Evolutionary conservation across 2,888 invertebrate species (phyloP), one percentile per base, ranked within the genome.

Genomic region (Pterobdella sp.): DNA sequence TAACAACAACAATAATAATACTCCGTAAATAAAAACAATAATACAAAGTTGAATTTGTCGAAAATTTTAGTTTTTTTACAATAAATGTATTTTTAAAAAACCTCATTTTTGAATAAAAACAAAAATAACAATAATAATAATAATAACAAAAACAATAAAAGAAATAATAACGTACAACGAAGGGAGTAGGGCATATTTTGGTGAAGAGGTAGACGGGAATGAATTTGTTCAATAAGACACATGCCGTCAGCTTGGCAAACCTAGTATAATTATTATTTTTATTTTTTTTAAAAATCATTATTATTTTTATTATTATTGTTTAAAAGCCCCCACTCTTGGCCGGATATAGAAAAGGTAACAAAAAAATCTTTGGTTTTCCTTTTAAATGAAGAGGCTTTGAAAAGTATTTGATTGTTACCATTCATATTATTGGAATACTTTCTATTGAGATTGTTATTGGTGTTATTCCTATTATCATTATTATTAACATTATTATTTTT

Each of bases 321-420:
- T n/a, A n/a, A n/a, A n/a, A n/a, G n/a, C n/a, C n/a, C n/a, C n/a
- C n/a, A n/a, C n/a, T n/a, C n/a, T n/a, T 89, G 90, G 0, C 96
- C 95, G 36, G 88, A 88, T 73, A 93, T 88, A 0, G 89, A 88
- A 36, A 88, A 87, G 31, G 88, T 86, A 0, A 92, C 81, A 81
- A 97, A 93, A 29, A 95, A 90, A 72, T 90, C 87, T 0, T 95
- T 90, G 49, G 94, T 90, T 49, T 96, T 84, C 81, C 92, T 89
- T 1, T 94, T 93, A 86, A 93, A 95, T 81, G 94, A 93, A 81
- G 65, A 80, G 75, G n/a, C 34, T 67, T 42, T 52, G 32, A 26
- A n/a, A n/a, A 22, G 7, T 7, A 2, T 34, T 1, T 34, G 68
- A 22, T 68, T 34, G 3, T 35, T 34, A 1, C 26, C 94, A 86